Percentiles rank a stretch among this genome's conserved stretches.
These are phyloP conservation scores for Paramormyrops hopkinsi DNA, from an alignment of 2,797 vertebrate species.

Conservation along the genomic window DNA sequence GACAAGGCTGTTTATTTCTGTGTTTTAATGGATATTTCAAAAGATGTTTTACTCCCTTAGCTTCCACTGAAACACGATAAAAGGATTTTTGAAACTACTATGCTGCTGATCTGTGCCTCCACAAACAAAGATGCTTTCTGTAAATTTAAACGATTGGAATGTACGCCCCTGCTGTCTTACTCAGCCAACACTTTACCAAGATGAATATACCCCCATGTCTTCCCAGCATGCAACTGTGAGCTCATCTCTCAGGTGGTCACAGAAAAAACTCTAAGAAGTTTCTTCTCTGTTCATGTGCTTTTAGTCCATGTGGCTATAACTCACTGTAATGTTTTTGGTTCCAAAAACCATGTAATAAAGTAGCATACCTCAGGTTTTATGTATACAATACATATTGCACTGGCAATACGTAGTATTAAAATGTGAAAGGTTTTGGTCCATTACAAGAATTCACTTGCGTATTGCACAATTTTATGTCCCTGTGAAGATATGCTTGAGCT, in stretches of 20 bases:
- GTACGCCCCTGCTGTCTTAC: not conserved
- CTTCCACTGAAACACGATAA: not conserved
- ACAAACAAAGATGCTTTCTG: not conserved
- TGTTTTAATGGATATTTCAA: not conserved
- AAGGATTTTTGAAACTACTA: not conserved
- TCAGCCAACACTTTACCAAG: not conserved
- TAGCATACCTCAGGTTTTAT: not conserved
- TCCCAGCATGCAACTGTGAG: not conserved
- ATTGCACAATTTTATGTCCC: not conserved
- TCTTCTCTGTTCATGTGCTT: not conserved
- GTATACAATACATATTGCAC: not conserved
- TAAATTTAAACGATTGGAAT: not conserved
- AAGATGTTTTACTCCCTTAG: not conserved
- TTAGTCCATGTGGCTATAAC: not conserved
- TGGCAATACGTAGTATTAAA: not conserved
- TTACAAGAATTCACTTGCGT: not conserved
- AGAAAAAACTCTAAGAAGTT: not conserved
- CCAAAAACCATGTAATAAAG: not conserved
- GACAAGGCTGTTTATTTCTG: not conserved
- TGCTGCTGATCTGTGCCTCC: not conserved
- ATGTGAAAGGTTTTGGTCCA: not conserved
- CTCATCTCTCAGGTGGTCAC: not conserved
- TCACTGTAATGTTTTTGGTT: not conserved
- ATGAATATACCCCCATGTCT: not conserved
- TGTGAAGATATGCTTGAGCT: not conserved